A percentile compares a stretch with the other conserved stretches of the same genome.
Evolutionary conservation across 2,797 vertebrate genomes (phyloP).

Genomic region (Glossophaga mutica): DNA sequence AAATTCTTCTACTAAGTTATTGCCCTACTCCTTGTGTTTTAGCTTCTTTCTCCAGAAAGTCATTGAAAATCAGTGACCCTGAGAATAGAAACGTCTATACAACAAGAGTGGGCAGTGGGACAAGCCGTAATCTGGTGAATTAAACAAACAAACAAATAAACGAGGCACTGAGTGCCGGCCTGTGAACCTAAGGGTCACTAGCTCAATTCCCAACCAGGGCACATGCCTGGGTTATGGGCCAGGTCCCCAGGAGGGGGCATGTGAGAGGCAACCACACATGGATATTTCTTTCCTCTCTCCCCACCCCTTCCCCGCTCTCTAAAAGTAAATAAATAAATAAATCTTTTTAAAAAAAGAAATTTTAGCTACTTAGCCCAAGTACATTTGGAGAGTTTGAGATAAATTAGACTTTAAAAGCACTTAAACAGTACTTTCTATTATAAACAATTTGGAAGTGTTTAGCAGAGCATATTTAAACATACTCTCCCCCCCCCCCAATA

Average conservation of each 20-base stretch:
- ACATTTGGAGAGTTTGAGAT: not conserved
- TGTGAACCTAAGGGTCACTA: too few relatives aligned
- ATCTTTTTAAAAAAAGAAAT: not conserved
- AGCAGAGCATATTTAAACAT: not conserved
- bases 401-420: not conserved
- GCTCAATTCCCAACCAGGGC: too few relatives aligned
- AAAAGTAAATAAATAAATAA: not conserved
- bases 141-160: not conserved
- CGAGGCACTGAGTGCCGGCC: too few relatives aligned
- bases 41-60: not conserved
- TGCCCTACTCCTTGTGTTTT: not conserved
- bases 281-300: not conserved
- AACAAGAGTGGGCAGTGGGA: not conserved
- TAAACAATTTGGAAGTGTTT: not conserved
- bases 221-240: too few relatives aligned
- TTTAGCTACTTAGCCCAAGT: not conserved
- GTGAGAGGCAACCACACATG: too few relatives aligned
- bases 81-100: conserved; percentile 2
- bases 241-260: too few relatives aligned
- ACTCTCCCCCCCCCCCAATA: not conserved
- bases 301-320: not conserved
- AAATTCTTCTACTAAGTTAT: not conserved
- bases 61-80: not conserved
- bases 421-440: not conserved
- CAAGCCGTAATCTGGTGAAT: not conserved